A percentile compares a stretch with the other conserved stretches of the same genome.
These are phyloP conservation scores for Misgurnus mizolepis DNA, from an alignment of 2,113 vertebrate species.

Conservation along the genomic window DNA sequence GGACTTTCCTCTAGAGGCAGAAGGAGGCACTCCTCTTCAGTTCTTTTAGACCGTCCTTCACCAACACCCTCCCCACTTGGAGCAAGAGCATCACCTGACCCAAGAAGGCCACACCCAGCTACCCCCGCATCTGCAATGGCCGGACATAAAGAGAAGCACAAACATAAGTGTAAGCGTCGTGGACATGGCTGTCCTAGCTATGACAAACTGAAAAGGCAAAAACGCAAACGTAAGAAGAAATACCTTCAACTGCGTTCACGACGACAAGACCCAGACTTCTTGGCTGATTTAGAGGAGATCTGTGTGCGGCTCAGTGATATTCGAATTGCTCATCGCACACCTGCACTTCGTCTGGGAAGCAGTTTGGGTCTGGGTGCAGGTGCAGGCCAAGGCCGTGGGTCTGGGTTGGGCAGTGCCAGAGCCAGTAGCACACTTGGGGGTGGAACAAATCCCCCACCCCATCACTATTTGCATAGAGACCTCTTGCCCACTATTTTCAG, in stretches of 20 bases:
- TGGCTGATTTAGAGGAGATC: conserved; percentile 90
- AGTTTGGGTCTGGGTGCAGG: conserved; percentile 61
- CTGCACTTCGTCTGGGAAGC: conserved; percentile 70
- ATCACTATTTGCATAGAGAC: conserved; percentile 91
- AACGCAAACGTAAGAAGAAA: conserved; percentile 98
- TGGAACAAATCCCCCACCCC: conserved; percentile 78
- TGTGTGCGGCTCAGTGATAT: conserved; percentile 89
- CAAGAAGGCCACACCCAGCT: conserved; percentile 73
- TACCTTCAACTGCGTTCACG: conserved; percentile 86
- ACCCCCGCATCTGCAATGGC: conserved; percentile 66
- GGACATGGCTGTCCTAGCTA: conserved; percentile 90
- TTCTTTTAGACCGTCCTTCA: conserved; percentile 86
- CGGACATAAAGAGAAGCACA: conserved; percentile 94
- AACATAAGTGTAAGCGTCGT: conserved; percentile 96
- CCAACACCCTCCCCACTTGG: conserved; percentile 77
- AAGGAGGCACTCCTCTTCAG: conserved; percentile 80
- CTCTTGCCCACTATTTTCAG: conserved; percentile 94
- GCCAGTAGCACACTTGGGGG: conserved; percentile 62
- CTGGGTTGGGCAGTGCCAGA: conserved; percentile 62
- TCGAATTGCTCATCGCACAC: conserved; percentile 90
- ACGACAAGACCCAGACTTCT: conserved; percentile 92
- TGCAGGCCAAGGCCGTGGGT: conserved; percentile 58
- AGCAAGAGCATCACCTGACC: conserved; percentile 75
- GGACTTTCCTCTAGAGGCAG: conserved; percentile 72
- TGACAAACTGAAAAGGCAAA: conserved; percentile 95